These are phyloP conservation scores for Tetramorium parvispinum DNA, from an alignment of 1,140 invertebrate genomes.

Conservation along the genomic window DNA sequence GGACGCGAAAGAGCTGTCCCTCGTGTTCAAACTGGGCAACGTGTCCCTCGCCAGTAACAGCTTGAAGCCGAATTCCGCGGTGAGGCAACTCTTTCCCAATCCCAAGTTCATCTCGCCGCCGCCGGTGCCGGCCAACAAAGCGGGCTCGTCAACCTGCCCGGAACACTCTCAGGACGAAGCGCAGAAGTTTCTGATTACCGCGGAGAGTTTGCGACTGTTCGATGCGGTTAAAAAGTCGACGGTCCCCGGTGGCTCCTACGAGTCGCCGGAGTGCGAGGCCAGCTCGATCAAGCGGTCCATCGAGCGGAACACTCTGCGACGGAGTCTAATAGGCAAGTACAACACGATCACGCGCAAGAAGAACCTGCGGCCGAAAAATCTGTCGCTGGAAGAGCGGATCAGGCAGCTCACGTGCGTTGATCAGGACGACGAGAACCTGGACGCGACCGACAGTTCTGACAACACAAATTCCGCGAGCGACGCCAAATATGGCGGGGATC, in stretches of 20 bases:
- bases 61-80: slow-evolving; percentile 90
- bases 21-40: slow-evolving; percentile 88
- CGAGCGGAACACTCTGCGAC: slow-evolving; percentile 90
- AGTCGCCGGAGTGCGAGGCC: slow-evolving; percentile 86
- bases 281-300: slow-evolving; percentile 88
- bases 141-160: slow-evolving; percentile 49
- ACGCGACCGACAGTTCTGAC: slow-evolving; percentile 60
- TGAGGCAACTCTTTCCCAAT: slow-evolving; percentile 90
- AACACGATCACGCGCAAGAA: slow-evolving; percentile 82
- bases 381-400: slow-evolving; percentile 92
- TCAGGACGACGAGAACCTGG: slow-evolving; percentile 87
- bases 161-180: slow-evolving; percentile 77
- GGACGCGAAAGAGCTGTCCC: slow-evolving; percentile 83
- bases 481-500: slow-evolving; percentile 47
- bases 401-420: slow-evolving; percentile 93
- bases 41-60: slow-evolving; percentile 87
- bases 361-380: slow-evolving; percentile 83
- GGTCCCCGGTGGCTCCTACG: slow-evolving; percentile 79
- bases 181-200: slow-evolving; percentile 87
- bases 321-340: slow-evolving; percentile 89
- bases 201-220: slow-evolving; percentile 88
- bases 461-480: slow-evolving; percentile 34
- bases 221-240: slow-evolving; percentile 88
- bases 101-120: slow-evolving; percentile 87
- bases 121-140: slow-evolving; percentile 84